Conservation (phyloP, 2,797 vertebrate species). For the Aselliscus stoliczkanus region DNA sequence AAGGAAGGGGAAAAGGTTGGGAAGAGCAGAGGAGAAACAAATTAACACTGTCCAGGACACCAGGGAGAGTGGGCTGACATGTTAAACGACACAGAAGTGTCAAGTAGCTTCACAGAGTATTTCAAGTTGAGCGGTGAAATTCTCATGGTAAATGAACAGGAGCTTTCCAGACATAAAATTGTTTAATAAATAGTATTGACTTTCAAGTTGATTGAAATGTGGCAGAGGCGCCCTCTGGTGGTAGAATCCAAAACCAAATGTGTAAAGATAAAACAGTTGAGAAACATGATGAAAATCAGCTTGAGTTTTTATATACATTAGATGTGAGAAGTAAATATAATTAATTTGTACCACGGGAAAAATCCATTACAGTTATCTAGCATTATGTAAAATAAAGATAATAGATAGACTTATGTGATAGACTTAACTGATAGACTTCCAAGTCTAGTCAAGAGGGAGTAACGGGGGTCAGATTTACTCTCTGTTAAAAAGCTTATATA, state of each 20-base stretch:
- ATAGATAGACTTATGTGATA: not conserved
- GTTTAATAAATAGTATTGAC: not conserved
- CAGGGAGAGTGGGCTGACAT: not conserved
- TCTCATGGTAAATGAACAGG: not conserved
- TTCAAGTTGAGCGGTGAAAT: not conserved
- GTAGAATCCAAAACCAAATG: not conserved
- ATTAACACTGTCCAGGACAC: not conserved
- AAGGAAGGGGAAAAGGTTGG: not conserved
- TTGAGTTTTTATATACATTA: not conserved
- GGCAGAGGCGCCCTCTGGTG: conserved; percentile 49
- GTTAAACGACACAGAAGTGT: not conserved
- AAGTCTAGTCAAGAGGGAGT: not conserved
- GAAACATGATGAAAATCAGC: not conserved
- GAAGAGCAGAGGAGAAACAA: not conserved
- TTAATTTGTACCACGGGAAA: not conserved
- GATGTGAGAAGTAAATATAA: not conserved
- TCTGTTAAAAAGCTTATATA: not conserved
- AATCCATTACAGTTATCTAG: not conserved
- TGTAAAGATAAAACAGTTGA: not conserved
- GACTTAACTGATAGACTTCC: not conserved
- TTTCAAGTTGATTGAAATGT: not conserved
- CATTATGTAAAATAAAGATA: not conserved
- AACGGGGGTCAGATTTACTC: not conserved
- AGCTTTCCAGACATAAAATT: not conserved
- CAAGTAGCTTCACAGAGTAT: not conserved